Evolutionary conservation across 2,888 invertebrate genomes (phyloP).

Genomic region (Meteorus colon): DNA sequence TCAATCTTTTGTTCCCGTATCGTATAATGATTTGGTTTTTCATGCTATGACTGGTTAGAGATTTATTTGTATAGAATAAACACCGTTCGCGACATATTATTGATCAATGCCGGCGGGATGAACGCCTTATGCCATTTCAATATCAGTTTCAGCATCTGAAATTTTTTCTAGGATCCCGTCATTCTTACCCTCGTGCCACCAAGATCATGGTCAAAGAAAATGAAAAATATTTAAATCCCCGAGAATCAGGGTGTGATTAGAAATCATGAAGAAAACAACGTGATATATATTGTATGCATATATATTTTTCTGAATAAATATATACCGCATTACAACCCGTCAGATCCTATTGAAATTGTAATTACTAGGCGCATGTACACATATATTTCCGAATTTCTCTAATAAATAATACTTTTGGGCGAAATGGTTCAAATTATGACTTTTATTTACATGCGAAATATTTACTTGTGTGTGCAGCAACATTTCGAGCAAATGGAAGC

Average conservation of each 20-base stretch:
- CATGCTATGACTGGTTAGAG: not conserved
- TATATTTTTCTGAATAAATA: not conserved
- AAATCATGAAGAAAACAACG: not conserved
- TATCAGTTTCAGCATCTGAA: constrained; percentile 7
- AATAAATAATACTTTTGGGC: constrained; percentile 57
- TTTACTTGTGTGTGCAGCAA: constrained; percentile 67
- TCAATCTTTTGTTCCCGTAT: too few relatives aligned
- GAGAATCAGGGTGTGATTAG: not conserved
- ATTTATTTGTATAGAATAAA: not conserved
- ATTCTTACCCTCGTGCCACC: constrained; percentile 68
- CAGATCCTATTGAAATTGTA: constrained; percentile 13
- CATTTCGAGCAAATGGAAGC: constrained; percentile 71
- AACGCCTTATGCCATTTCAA: not conserved
- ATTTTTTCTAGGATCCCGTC: constrained; percentile 67
- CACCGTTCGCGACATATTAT: not conserved
- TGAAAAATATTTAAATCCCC: constrained; percentile 59
- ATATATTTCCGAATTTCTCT: not conserved
- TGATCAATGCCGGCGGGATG: not conserved
- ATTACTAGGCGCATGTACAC: constrained; percentile 32
- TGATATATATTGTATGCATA: not conserved
- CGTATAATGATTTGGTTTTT: not conserved
- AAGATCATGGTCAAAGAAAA: constrained; percentile 68
- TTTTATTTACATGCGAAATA: constrained; percentile 61
- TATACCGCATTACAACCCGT: not conserved
- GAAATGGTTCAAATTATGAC: constrained; percentile 49